phyloP scores from a whole-genome alignment of 2,797 vertebrate species.

The Cryptoblepharus egeriae region DNA sequence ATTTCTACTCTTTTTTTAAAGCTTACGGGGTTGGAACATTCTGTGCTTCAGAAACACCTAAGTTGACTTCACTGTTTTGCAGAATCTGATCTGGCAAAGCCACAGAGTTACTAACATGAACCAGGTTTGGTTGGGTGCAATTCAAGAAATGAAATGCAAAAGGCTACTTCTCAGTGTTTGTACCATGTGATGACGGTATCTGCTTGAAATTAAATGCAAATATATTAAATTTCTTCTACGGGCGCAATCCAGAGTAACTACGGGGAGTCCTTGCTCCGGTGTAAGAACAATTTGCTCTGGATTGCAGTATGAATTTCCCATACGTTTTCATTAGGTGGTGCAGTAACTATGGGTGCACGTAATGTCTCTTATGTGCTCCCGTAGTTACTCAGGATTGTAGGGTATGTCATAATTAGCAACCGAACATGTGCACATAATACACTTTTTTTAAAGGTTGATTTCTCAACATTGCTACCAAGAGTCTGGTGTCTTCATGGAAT shows the following conservation, averaged over 20 bases:
- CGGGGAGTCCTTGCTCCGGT: too few relatives aligned
- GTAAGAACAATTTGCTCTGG: too few relatives aligned
- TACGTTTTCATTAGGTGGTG: too few relatives aligned
- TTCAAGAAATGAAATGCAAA: too few relatives aligned
- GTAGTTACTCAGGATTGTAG: too few relatives aligned
- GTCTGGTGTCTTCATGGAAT: background rate
- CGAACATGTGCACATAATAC: background rate
- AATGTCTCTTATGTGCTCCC: too few relatives aligned
- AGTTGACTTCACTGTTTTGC: slow-evolving; percentile 14
- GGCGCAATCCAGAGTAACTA: too few relatives aligned
- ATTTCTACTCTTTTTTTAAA: slow-evolving; percentile 4
- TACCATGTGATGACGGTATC: too few relatives aligned
- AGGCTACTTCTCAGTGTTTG: too few relatives aligned
- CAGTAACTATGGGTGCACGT: too few relatives aligned
- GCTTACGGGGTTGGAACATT: slow-evolving; percentile 24
- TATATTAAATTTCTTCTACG: slow-evolving; percentile 17
- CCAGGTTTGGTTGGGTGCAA: slow-evolving; percentile 1
- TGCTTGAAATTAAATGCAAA: too few relatives aligned
- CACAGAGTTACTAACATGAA: slow-evolving; percentile 19
- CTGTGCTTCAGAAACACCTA: slow-evolving; percentile 31
- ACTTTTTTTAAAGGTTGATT: background rate
- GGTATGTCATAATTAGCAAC: slow-evolving; percentile 25
- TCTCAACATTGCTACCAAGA: slow-evolving; percentile 8
- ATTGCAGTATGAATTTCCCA: too few relatives aligned
- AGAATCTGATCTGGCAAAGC: slow-evolving; percentile 30